phyloP scores from a whole-genome alignment of 2,888 invertebrate genomes.

The Drosophila ustulata region DNA sequence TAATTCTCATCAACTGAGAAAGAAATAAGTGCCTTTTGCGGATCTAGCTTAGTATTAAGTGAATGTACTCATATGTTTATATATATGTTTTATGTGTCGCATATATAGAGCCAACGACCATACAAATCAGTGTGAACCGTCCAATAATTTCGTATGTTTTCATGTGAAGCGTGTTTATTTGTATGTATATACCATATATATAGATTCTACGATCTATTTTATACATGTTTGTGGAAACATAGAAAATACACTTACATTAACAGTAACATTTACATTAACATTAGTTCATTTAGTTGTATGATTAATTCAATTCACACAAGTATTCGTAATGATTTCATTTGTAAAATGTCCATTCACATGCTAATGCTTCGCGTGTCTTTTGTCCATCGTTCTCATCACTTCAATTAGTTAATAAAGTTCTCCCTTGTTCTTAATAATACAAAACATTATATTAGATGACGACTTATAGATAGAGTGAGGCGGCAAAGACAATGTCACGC shows the following conservation, averaged over 20 bases:
- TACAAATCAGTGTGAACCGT: slow-evolving; percentile 83
- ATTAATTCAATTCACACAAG: slow-evolving; percentile 15
- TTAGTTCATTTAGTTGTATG: slow-evolving; percentile 29
- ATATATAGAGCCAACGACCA: slow-evolving; percentile 72
- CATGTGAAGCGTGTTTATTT: slow-evolving; percentile 48
- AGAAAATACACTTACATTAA: slow-evolving; percentile 38
- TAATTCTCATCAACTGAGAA: slow-evolving; percentile 1
- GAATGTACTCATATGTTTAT: slow-evolving; percentile 35
- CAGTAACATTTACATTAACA: slow-evolving; percentile 34
- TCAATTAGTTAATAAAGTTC: slow-evolving; percentile 10
- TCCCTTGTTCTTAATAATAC: not conserved
- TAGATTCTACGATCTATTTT: slow-evolving; percentile 25
- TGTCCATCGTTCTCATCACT: slow-evolving; percentile 6
- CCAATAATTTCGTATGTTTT: slow-evolving; percentile 79
- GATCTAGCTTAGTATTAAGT: slow-evolving; percentile 38
- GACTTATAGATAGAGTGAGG: slow-evolving; percentile 94
- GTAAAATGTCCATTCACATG: slow-evolving; percentile 37
- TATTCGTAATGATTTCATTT: slow-evolving; percentile 21
- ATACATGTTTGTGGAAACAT: slow-evolving; percentile 54
- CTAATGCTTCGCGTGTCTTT: slow-evolving; percentile 5
- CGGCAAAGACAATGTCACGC: slow-evolving; percentile 99
- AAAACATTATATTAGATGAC: not conserved
- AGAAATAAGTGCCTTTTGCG: slow-evolving; percentile 55
- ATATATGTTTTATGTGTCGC: slow-evolving; percentile 71
- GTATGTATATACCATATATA: slow-evolving; percentile 29